These are phyloP conservation scores for Anguilla megastoma DNA, from an alignment of 2,797 vertebrate genomes.

Conservation along the genomic window DNA sequence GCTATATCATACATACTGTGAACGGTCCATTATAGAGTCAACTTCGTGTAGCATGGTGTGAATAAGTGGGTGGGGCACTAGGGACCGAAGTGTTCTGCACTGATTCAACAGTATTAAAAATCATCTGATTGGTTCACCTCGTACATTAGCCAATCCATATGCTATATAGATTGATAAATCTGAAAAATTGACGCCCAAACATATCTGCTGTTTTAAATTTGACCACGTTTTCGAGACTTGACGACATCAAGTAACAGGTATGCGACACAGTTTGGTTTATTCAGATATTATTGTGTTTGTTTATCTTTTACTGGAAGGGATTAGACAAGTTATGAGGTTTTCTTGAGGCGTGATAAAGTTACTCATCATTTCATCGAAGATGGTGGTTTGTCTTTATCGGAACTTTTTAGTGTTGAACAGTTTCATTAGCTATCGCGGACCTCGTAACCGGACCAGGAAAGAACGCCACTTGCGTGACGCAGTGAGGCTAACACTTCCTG, in stretches of 20 bases:
- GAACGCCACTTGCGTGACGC: background rate
- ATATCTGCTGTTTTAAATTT: background rate
- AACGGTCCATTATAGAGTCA: background rate
- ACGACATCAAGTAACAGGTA: background rate
- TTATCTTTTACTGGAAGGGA: background rate
- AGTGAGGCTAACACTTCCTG: slow-evolving; percentile 14
- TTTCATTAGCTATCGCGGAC: background rate
- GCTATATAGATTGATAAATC: background rate
- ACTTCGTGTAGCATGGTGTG: too few relatives aligned
- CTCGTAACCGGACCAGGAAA: background rate
- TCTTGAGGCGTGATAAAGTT: background rate
- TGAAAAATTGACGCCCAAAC: slow-evolving; percentile 1
- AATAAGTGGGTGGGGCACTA: background rate
- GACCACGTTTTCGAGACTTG: background rate
- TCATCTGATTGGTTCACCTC: background rate
- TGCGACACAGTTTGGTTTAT: background rate
- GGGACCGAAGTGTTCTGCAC: background rate
- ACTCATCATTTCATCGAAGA: background rate
- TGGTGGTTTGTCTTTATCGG: background rate
- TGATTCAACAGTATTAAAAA: background rate
- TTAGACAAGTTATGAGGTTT: background rate
- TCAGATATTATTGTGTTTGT: background rate
- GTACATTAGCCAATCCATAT: background rate
- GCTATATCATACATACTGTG: background rate
- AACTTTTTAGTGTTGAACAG: background rate